These are phyloP conservation scores for Drosophila antonietae DNA, from an alignment of 2,888 invertebrate species.

Conservation along the genomic window DNA sequence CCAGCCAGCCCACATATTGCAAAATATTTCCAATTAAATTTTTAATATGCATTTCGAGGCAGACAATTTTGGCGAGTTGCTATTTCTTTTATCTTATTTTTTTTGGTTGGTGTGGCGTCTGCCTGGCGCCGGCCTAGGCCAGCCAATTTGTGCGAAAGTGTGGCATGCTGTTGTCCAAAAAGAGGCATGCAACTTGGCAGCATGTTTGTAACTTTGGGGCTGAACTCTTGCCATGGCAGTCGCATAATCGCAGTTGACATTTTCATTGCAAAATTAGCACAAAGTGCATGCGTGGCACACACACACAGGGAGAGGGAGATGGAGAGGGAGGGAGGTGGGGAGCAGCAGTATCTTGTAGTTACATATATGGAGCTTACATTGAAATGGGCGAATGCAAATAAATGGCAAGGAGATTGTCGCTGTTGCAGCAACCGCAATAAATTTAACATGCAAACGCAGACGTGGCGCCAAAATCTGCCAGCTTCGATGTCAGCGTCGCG, in stretches of 20 bases:
- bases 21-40: constrained; percentile 66
- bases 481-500: constrained; percentile 62
- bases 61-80: constrained; percentile 33
- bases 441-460: constrained; percentile 70
- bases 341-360: constrained; percentile 24
- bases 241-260: constrained; percentile 72
- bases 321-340: neutral
- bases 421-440: constrained; percentile 67
- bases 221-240: constrained; percentile 41
- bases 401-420: constrained; percentile 72
- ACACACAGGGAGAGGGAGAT: neutral
- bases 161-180: constrained; percentile 45
- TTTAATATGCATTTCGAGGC: constrained; percentile 57
- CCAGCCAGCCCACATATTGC: constrained; percentile 42
- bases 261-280: constrained; percentile 74
- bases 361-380: constrained; percentile 52
- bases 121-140: constrained; percentile 72
- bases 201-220: constrained; percentile 26
- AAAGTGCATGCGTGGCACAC: constrained; percentile 61
- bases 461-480: constrained; percentile 75
- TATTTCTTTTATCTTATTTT: neutral
- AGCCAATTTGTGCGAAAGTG: constrained; percentile 49
- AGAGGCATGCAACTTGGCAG: constrained; percentile 48
- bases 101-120: constrained; percentile 51
- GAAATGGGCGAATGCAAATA: constrained; percentile 74